Percentiles rank a stretch among this genome's conserved stretches.
Conservation (phyloP, 2,888 invertebrate genomes). For the Cheilosia pagana region DNA sequence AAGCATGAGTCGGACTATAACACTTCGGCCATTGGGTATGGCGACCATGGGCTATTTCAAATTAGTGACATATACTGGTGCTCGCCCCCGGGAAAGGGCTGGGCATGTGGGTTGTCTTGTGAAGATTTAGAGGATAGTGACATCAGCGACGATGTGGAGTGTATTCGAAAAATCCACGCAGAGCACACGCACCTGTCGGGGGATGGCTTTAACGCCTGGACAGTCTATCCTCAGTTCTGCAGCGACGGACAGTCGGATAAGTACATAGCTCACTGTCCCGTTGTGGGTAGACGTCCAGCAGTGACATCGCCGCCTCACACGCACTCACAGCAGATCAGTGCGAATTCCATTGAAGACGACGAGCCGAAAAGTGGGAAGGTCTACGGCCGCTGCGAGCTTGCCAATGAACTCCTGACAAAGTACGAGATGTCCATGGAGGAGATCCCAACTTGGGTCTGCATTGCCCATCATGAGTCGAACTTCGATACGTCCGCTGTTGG, state of each 20-base stretch:
- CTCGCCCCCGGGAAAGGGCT: conserved; percentile 84
- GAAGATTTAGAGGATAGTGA: conserved; percentile 87
- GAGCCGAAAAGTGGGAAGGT: conserved; percentile 82
- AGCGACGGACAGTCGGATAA: conserved; percentile 79
- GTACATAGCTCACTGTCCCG: conserved; percentile 80
- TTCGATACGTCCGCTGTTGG: conserved; percentile 88
- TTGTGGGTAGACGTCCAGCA: background rate
- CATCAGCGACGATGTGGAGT: conserved; percentile 88
- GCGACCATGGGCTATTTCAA: conserved; percentile 90
- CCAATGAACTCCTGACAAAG: conserved; percentile 85
- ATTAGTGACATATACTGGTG: conserved; percentile 91
- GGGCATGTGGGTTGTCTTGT: conserved; percentile 87
- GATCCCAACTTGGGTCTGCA: conserved; percentile 88
- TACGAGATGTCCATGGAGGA: conserved; percentile 85
- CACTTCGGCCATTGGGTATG: conserved; percentile 86
- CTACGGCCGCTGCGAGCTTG: conserved; percentile 89
- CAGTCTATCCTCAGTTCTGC: conserved; percentile 80
- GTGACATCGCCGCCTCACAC: conserved; percentile 16
- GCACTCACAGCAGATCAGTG: conserved; percentile 6
- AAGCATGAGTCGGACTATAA: conserved; percentile 87
- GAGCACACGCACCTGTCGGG: conserved; percentile 88
- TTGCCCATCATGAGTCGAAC: conserved; percentile 88
- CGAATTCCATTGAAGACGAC: conserved; percentile 46
- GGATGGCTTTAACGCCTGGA: conserved; percentile 87
- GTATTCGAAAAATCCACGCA: conserved; percentile 86